Conservation (phyloP, 2,797 vertebrate genomes). For the Labroides dimidiatus region DNA sequence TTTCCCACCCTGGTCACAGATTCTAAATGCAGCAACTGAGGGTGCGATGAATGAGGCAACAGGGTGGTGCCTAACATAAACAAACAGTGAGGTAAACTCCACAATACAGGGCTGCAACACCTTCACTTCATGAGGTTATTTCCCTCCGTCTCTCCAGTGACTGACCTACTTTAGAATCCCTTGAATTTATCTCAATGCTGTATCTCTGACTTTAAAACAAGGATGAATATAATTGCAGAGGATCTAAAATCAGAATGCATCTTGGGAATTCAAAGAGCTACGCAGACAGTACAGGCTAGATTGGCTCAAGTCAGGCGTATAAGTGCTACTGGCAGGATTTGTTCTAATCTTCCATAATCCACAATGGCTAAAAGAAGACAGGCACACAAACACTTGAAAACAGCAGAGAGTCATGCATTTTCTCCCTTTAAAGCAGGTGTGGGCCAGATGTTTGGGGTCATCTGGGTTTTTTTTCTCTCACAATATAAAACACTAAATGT, state of each 20-base stretch:
- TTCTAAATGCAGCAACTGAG: conserved; percentile 32
- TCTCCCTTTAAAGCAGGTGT: neutral
- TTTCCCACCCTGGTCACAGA: conserved; percentile 22
- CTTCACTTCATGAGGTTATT: conserved; percentile 1
- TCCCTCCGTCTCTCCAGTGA: neutral
- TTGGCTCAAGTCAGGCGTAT: conserved; percentile 40
- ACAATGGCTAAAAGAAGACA: conserved; percentile 64
- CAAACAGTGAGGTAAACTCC: conserved; percentile 12
- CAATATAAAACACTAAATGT: neutral
- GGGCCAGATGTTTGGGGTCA: conserved; percentile 47
- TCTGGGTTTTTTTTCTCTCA: conserved; percentile 5
- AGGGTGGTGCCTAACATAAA: conserved; percentile 35
- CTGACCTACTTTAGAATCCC: neutral
- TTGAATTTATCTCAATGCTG: neutral
- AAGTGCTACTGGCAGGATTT: conserved; percentile 73
- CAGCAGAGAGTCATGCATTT: conserved; percentile 21
- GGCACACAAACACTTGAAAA: conserved; percentile 51
- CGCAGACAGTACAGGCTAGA: conserved; percentile 18
- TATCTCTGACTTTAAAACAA: neutral
- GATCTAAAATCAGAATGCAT: neutral
- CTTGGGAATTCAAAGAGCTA: conserved; percentile 20
- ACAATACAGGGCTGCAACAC: conserved; percentile 24
- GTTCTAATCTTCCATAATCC: conserved; percentile 84
- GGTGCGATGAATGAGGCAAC: conserved; percentile 31
- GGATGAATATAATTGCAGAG: neutral